Evolutionary conservation across 2,888 invertebrate genomes (phyloP), one percentile per base, ranked within the genome.

Genomic region (Steinernema hermaphroditum): DNA sequence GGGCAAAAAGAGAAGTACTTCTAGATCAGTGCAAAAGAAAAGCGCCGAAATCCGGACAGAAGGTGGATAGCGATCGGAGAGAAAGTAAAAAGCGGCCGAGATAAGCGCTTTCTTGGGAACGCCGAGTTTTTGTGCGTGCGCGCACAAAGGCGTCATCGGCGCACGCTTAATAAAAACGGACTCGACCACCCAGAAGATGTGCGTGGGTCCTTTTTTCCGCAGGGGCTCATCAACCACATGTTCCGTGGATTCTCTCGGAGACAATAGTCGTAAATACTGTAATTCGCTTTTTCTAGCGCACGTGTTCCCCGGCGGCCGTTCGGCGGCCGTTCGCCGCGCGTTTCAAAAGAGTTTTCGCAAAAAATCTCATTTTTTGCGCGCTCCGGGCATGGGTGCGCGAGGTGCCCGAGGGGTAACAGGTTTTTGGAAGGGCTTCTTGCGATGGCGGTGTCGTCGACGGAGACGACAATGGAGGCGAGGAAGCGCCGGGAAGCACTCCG

Each of bases 211-310:
- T 32, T 37, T 62, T 62, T 62, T 34, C 62, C 62, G 16, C 62
- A 62, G 62, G 62, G 16, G 27, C 62, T 29, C 62, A 32, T 62
- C 62, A 29, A 29, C 62, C 62, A 62, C 62, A 62, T 62, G 62
- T 62, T 62, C 62, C 32, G 16, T n/a, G 62, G 32, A 62, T 32
- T 62, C 62, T 27, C 8, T 9, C 22, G 62, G 29, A 62, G 62
- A 62, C 62, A 62, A 62, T 62, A 62, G 62, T 62, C 62, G 62
- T 62, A 62, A 62, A 62, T 62, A 62, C 62, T 29, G 62, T 62
- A 62, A 62, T 62, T 62, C 62, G 62, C 62, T 62, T 62, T 32
- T 32, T 62, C n/a, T 32, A 62, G 62, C 62, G 62, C 62, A 62
- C 62, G 62, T 62, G 62, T 62, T 62, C 62, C 27, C 62, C 62